Evolutionary conservation across 2,888 invertebrate genomes (phyloP).

Genomic region (Tetramorium bicarinatum): DNA sequence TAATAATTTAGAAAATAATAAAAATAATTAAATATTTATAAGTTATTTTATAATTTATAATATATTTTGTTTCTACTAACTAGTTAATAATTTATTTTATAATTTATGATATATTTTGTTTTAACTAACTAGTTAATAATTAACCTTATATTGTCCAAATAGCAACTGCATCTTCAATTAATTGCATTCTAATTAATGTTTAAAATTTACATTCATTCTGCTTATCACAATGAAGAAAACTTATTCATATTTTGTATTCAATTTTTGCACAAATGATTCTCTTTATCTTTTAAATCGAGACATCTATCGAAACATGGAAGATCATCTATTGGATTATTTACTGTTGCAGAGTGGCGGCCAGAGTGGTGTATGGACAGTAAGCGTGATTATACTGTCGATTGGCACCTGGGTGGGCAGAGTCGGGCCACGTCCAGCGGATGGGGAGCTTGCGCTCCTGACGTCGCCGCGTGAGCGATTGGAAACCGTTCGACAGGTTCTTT

Average conservation of each 20-base stretch:
- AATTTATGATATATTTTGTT: not conserved
- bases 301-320: not conserved
- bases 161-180: not conserved
- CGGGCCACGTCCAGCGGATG: constrained; percentile 81
- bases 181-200: not conserved
- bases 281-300: not conserved
- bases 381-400: constrained; percentile 81
- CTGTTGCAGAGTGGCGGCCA: constrained; percentile 79
- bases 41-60: too few species aligned
- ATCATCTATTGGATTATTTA: not conserved
- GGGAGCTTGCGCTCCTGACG: constrained; percentile 86
- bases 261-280: not conserved
- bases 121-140: constrained; percentile 11
- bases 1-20: constrained; percentile 3
- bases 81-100: constrained; percentile 20
- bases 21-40: not conserved
- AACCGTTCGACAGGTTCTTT: constrained; percentile 89
- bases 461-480: constrained; percentile 88
- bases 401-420: constrained; percentile 82
- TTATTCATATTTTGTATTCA: not conserved
- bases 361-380: constrained; percentile 80
- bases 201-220: not conserved
- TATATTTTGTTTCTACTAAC: not conserved
- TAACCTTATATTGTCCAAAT: not conserved
- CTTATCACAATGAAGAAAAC: not conserved